Evolutionary conservation across 2,113 vertebrate species (phyloP), one percentile per base, ranked within the genome.

Genomic region (Thermophis baileyi): DNA sequence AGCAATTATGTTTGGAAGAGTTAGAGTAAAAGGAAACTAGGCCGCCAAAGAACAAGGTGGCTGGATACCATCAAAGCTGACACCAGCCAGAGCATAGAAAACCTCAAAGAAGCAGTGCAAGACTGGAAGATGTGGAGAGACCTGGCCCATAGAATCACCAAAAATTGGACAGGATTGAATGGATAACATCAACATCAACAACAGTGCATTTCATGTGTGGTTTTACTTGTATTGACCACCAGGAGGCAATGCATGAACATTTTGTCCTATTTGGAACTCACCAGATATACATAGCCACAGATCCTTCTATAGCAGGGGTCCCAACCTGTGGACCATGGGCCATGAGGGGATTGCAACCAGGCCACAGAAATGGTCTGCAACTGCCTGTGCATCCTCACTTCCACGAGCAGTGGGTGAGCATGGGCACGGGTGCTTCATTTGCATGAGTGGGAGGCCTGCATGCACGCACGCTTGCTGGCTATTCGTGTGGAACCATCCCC

Each of bases 391-490:
- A 35, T 69, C 63, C 30, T 35, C 11, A 69, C 11, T 35, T 69
- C 14, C 14, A 2, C 2, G 12, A 69, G 30, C 63, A 69, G 30
- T 14, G 14, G 12, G 30, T 18, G 30, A 69, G 4, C 30, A n/a
- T 11, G 6, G 25, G 57, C 11, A 2, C 0, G 4, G 30, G 30
- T 16, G 30, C 30, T 69, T 25, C 60, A 69, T 69, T 14, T 69
- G 60, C 3, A 2, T 69, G 4, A 69, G 12, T 5, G 30, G 30
- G 11, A 69, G 4, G 30, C 12, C 5, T 1, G 2, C 14, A 1
- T 60, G 25, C 24, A 60, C 8, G 0, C 1, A 1, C 2, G 0
- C 24, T 69, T 69, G 11, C 60, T 2, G 4, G 30, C 30, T 0
- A 0, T n/a, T 69, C 14, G 0, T 4, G n/a, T 14, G 12, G 25